Evolutionary conservation across 2,113 vertebrate species (phyloP).

Genomic region (Hyperopisus bebe): DNA sequence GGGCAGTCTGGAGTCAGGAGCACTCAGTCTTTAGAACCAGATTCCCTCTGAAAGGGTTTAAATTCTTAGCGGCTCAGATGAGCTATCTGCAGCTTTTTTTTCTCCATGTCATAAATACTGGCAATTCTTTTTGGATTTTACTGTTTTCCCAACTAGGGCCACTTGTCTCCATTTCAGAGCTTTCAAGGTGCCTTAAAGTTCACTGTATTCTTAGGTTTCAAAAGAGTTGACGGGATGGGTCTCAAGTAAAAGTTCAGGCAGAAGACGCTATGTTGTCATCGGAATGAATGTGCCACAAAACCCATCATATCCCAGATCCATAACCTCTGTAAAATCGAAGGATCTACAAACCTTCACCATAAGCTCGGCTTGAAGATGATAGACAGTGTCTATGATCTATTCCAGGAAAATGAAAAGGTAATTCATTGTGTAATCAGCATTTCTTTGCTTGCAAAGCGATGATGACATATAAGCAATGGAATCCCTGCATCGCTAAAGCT

Average conservation of each 20-base stretch:
- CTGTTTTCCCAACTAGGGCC: neutral
- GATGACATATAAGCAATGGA: neutral
- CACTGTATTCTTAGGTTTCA: neutral
- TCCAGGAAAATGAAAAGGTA: neutral
- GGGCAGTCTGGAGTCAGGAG: neutral
- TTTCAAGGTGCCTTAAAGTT: neutral
- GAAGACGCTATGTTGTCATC: neutral
- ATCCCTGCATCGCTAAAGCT: neutral
- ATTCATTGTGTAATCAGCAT: neutral
- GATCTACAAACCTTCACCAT: neutral
- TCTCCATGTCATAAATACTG: neutral
- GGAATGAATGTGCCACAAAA: neutral
- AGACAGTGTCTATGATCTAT: neutral
- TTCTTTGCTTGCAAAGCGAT: neutral
- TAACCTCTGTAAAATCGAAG: neutral
- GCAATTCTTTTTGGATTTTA: neutral
- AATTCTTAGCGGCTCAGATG: neutral
- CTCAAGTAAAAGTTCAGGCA: neutral
- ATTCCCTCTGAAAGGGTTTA: neutral
- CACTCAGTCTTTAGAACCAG: neutral
- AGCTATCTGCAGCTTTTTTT: neutral
- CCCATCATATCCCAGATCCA: neutral
- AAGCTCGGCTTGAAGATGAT: neutral
- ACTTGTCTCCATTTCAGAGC: neutral
- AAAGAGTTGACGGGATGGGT: neutral